Evolutionary conservation across 2,797 vertebrate species (phyloP).

Genomic region (Holocentrus rufus): DNA sequence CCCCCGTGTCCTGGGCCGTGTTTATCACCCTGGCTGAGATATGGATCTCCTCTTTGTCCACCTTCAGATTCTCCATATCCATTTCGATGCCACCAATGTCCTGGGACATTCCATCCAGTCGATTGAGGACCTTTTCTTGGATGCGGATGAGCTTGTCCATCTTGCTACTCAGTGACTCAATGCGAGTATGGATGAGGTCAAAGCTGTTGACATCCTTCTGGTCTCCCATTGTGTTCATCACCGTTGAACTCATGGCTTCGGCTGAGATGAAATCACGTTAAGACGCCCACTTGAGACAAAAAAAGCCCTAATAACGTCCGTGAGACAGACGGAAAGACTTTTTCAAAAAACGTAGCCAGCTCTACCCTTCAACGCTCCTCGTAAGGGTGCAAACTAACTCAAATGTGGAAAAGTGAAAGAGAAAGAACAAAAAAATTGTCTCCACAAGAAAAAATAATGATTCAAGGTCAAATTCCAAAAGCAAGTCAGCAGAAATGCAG

Average conservation of each 20-base stretch:
- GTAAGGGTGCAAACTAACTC: constrained; percentile 33
- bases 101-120: constrained; percentile 87
- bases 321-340: constrained; percentile 56
- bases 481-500: constrained; percentile 13
- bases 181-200: constrained; percentile 84
- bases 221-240: constrained; percentile 68
- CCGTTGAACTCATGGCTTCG: constrained; percentile 75
- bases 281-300: constrained; percentile 52
- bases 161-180: constrained; percentile 88
- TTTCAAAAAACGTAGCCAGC: constrained; percentile 66
- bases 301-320: constrained; percentile 49
- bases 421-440: background rate
- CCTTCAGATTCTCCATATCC: constrained; percentile 85
- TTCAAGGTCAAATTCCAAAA: constrained; percentile 27
- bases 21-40: constrained; percentile 61
- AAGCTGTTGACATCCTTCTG: constrained; percentile 69
- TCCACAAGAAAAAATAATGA: constrained; percentile 28
- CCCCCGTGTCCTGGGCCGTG: constrained; percentile 67
- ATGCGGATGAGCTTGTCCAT: constrained; percentile 88
- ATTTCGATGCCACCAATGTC: constrained; percentile 86
- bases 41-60: constrained; percentile 81
- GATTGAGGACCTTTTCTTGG: constrained; percentile 87
- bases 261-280: constrained; percentile 56
- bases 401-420: constrained; percentile 29
- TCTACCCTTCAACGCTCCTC: constrained; percentile 56